phyloP scores from a whole-genome alignment of 1,140 invertebrate species.

The Drosophila micromelanica region DNA sequence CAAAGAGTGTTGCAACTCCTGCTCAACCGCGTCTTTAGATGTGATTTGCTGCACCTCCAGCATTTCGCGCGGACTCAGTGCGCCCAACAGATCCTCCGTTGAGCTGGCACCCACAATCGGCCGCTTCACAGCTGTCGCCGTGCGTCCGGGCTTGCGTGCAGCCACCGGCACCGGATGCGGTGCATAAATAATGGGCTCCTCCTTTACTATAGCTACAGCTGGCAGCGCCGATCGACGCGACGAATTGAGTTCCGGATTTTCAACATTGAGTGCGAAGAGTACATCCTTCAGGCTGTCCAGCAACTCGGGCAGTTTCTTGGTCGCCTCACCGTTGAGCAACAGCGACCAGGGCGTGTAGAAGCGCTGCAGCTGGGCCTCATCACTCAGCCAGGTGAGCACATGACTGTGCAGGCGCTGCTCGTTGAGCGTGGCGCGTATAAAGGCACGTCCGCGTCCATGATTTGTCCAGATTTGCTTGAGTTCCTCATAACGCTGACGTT shows the following conservation, averaged over 20 bases:
- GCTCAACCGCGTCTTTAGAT: slow-evolving; percentile 38
- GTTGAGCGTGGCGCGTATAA: slow-evolving; percentile 93
- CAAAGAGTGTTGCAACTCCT: slow-evolving; percentile 15
- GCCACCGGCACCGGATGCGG: slow-evolving; percentile 78
- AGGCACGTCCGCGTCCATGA: slow-evolving; percentile 90
- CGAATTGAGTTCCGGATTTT: slow-evolving; percentile 90
- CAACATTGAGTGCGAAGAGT: slow-evolving; percentile 93
- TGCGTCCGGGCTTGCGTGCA: slow-evolving; percentile 29
- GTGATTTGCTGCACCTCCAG: slow-evolving; percentile 55
- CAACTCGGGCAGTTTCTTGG: slow-evolving; percentile 90
- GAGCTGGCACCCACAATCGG: slow-evolving; percentile 65
- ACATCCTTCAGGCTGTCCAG: slow-evolving; percentile 92
- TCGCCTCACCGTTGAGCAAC: slow-evolving; percentile 90
- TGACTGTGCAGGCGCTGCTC: slow-evolving; percentile 92
- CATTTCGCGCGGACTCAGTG: slow-evolving; percentile 43
- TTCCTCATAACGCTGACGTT: slow-evolving; percentile 90
- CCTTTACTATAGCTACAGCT: slow-evolving; percentile 37
- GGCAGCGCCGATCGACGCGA: slow-evolving; percentile 30
- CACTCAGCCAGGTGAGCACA: slow-evolving; percentile 89
- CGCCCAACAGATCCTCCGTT: slow-evolving; percentile 64
- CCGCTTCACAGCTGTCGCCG: slow-evolving; percentile 49
- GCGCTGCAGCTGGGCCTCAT: slow-evolving; percentile 85
- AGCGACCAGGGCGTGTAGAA: slow-evolving; percentile 93
- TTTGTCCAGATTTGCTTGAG: slow-evolving; percentile 91
- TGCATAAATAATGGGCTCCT: slow-evolving; percentile 85